phyloP scores from a whole-genome alignment of 2,888 invertebrate species.

The Tetramorium bicarinatum region DNA sequence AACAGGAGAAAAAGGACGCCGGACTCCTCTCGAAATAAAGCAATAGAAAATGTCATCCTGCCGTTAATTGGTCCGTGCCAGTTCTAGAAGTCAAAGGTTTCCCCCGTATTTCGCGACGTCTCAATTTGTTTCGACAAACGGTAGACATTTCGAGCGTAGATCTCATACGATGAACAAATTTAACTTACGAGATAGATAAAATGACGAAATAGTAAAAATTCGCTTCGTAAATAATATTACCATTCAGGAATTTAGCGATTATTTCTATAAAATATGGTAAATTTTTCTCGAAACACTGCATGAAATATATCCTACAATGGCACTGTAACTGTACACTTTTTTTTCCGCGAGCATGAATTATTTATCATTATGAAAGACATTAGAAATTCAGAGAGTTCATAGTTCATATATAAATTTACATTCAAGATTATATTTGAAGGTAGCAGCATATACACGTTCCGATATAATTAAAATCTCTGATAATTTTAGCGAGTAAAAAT shows the following conservation, averaged over 20 bases:
- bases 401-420: not conserved
- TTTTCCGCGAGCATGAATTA: not conserved
- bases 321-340: not conserved
- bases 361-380: not conserved
- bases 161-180: not conserved
- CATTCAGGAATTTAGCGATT: not conserved
- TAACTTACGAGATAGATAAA: not conserved
- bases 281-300: not conserved
- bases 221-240: not conserved
- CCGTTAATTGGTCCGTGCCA: conserved; percentile 47
- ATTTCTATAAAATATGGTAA: too few species aligned
- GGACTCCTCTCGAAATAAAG: conserved; percentile 42
- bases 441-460: not conserved
- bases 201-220: not conserved
- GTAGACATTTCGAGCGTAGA: conserved; percentile 14
- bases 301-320: not conserved
- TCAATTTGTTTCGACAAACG: conserved; percentile 42
- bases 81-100: conserved; percentile 42
- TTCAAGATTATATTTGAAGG: not conserved
- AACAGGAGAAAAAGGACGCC: conserved; percentile 28
- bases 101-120: conserved; percentile 14
- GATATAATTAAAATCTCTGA: not conserved
- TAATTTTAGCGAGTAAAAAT: conserved; percentile 1
- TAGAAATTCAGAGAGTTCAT: not conserved
- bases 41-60: conserved; percentile 31